These are phyloP conservation scores for Arrhopalites spinosus DNA, from an alignment of 2,888 invertebrate species.

Conservation along the genomic window DNA sequence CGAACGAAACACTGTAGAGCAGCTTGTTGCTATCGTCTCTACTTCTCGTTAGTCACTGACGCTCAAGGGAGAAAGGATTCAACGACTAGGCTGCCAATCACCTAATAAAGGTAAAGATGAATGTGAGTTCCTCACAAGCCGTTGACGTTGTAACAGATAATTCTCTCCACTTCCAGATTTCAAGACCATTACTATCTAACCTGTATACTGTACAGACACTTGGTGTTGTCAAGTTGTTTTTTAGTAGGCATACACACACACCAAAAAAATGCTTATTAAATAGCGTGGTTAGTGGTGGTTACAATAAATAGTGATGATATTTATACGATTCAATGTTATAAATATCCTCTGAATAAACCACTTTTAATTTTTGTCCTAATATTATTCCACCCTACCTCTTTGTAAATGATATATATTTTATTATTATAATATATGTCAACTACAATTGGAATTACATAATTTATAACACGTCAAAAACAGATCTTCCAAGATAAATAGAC, in stretches of 20 bases:
- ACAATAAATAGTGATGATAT: too few relatives aligned
- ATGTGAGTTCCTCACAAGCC: neutral
- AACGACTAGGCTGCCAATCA: neutral
- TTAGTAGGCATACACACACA: neutral
- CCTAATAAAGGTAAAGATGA: neutral
- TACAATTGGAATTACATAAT: neutral
- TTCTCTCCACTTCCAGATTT: neutral
- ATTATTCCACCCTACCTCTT: too few relatives aligned
- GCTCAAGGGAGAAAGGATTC: conserved; percentile 1
- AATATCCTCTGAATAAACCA: too few relatives aligned
- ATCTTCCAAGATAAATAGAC: neutral
- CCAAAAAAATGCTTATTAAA: neutral
- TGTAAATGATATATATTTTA: too few relatives aligned
- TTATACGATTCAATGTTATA: too few relatives aligned
- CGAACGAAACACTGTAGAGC: neutral
- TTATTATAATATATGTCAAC: too few relatives aligned
- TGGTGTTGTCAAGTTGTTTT: neutral
- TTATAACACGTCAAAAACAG: too few relatives aligned
- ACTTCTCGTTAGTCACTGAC: conserved; percentile 3
- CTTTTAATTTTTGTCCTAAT: too few relatives aligned
- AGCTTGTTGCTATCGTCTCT: neutral
- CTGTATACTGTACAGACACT: neutral
- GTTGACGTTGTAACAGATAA: neutral
- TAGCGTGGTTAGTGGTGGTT: neutral
- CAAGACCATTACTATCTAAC: neutral